These are phyloP conservation scores for Planococcus citri DNA, from an alignment of 1,140 invertebrate genomes.

Conservation along the genomic window DNA sequence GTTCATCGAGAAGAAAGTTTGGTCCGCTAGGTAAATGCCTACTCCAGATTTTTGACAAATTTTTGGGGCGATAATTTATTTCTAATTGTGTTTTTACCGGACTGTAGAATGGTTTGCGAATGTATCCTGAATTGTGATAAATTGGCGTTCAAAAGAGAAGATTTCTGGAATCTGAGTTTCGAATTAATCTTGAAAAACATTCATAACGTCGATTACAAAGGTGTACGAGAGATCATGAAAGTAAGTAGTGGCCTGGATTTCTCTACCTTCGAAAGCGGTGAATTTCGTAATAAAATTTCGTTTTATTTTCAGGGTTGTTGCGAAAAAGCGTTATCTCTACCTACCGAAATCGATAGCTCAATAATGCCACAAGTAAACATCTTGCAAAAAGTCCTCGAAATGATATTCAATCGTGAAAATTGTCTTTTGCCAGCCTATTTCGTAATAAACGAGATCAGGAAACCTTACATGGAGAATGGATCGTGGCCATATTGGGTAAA, in stretches of 20 bases:
- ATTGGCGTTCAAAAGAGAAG: conserved; percentile 56
- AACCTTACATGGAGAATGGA: conserved; percentile 67
- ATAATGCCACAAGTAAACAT: conserved; percentile 65
- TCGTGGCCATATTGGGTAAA: conserved; percentile 83
- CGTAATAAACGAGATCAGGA: conserved; percentile 85
- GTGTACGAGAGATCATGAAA: conserved; percentile 83
- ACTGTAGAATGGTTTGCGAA: conserved; percentile 67
- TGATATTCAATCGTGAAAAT: conserved; percentile 84
- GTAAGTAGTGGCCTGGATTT: conserved; percentile 35
- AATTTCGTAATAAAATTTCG: not conserved
- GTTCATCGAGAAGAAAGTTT: conserved; percentile 50
- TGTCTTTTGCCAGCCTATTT: conserved; percentile 87
- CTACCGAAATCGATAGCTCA: conserved; percentile 58
- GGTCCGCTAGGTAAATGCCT: conserved; percentile 44
- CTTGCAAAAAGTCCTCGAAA: conserved; percentile 65
- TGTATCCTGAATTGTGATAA: conserved; percentile 66
- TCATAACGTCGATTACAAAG: conserved; percentile 87
- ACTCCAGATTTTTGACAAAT: not conserved
- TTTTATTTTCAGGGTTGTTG: conserved; percentile 50
- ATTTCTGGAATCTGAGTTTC: conserved; percentile 83
- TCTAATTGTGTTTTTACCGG: conserved; percentile 12
- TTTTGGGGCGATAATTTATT: conserved; percentile 23
- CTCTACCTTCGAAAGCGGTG: too few species aligned
- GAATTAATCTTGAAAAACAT: conserved; percentile 72
- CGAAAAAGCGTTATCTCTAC: conserved; percentile 72